Conservation (phyloP, 2,113 vertebrate genomes). For the Platycercus adscitus region DNA sequence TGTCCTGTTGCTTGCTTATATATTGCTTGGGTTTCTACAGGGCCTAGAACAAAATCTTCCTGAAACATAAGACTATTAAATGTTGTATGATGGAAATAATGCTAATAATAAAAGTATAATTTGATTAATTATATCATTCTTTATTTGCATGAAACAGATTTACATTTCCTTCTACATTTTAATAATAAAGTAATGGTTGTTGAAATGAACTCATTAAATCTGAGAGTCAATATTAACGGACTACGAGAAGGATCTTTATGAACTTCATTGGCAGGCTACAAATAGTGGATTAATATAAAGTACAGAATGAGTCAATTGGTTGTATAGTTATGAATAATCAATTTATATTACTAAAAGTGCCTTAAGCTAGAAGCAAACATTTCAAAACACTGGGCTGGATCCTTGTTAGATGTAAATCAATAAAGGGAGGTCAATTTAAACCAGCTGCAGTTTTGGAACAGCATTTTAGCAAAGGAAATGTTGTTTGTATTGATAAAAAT, state of each 20-base stretch:
- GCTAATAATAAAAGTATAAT: conserved; percentile 18
- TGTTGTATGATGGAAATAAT: conserved; percentile 10
- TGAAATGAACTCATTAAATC: conserved; percentile 74
- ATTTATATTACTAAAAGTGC: conserved; percentile 43
- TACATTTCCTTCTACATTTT: conserved; percentile 66
- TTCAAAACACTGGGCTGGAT: conserved; percentile 34
- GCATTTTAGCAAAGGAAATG: conserved; percentile 47
- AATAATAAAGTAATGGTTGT: conserved; percentile 65
- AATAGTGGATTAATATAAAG: conserved; percentile 59
- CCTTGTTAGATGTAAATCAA: conserved; percentile 43
- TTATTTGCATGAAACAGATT: conserved; percentile 53
- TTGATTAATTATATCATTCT: conserved; percentile 51
- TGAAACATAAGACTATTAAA: background rate
- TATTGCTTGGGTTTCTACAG: background rate
- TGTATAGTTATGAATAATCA: conserved; percentile 39
- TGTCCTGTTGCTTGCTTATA: background rate
- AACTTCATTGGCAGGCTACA: conserved; percentile 68
- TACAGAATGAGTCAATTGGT: conserved; percentile 55
- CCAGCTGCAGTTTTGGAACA: background rate
- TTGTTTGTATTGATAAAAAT: conserved; percentile 51
- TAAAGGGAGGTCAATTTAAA: conserved; percentile 44
- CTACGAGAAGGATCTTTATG: conserved; percentile 58
- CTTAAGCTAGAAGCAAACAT: conserved; percentile 43
- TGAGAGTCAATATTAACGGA: conserved; percentile 74
- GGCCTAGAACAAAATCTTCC: background rate